Conservation (phyloP, 37 sponge, comb jelly and placozoan species). For the Hexactinellida sp. region DNA sequence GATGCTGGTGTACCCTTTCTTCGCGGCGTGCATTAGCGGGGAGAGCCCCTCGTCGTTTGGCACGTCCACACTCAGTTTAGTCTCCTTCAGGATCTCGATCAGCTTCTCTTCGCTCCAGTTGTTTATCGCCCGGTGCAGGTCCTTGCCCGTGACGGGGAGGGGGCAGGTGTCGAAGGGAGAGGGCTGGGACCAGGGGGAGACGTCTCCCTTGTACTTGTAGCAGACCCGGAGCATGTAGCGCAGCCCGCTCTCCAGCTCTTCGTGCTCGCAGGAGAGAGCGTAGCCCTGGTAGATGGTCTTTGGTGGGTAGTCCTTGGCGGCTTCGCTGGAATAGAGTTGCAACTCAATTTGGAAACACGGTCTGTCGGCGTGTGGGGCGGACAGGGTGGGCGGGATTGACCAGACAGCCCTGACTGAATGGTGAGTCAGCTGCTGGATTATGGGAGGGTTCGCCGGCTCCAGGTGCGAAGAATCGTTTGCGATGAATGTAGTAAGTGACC, state of each 20-base stretch:
- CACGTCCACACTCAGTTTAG: not conserved
- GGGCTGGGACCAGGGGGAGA: not conserved
- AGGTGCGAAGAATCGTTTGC: not conserved
- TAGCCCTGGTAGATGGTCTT: not conserved
- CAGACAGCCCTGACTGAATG: not conserved
- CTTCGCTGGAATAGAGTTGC: not conserved
- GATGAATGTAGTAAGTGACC: not conserved
- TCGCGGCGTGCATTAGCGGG: not conserved
- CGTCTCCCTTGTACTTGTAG: conserved; percentile 7
- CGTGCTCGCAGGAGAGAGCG: not conserved
- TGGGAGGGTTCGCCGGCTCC: not conserved
- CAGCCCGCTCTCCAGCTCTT: not conserved
- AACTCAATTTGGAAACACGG: not conserved
- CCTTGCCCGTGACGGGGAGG: not conserved
- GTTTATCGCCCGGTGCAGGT: not conserved
- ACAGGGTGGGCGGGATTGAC: not conserved
- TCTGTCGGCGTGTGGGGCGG: not conserved
- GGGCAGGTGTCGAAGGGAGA: not conserved
- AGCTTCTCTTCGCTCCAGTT: conserved; percentile 1
- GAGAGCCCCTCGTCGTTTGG: not conserved
- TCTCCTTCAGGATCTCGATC: not conserved
- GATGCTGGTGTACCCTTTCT: not conserved
- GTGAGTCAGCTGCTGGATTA: not conserved
- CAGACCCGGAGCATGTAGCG: not conserved
- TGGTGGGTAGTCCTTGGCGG: not conserved